A percentile compares a stretch with the other conserved stretches of the same genome.
Conservation (phyloP, 1,140 invertebrate genomes). For the Drosophila ananassae region DNA sequence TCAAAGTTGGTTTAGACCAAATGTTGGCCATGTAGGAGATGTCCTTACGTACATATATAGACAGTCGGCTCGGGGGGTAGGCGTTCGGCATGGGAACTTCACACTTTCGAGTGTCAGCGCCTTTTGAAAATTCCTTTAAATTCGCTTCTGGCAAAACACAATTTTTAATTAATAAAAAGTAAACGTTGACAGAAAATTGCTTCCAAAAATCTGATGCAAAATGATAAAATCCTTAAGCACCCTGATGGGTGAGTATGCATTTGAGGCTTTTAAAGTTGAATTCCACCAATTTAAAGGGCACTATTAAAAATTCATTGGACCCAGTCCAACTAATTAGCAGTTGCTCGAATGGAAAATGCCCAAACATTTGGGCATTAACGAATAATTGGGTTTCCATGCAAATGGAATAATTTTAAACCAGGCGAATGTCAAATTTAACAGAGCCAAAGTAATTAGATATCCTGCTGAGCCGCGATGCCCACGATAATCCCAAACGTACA, state of each 20-base stretch:
- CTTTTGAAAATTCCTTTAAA: constrained; percentile 23
- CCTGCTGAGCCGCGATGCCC: constrained; percentile 34
- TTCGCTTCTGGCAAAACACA: constrained; percentile 6
- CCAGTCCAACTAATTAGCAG: constrained; percentile 39
- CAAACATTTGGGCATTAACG: constrained; percentile 43
- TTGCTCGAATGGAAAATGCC: constrained; percentile 64
- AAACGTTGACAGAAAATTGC: constrained; percentile 58
- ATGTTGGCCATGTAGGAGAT: constrained; percentile 10
- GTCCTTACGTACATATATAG: constrained; percentile 4
- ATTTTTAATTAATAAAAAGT: constrained; percentile 74
- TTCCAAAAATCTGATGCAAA: constrained; percentile 4
- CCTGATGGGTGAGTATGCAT: constrained; percentile 11
- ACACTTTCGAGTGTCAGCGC: constrained; percentile 45
- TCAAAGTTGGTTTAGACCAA: constrained; percentile 31
- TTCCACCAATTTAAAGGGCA: constrained; percentile 8
- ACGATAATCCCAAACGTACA: neutral
- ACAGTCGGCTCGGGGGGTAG: neutral
- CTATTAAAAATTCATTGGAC: constrained; percentile 44
- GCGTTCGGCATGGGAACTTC: constrained; percentile 12
- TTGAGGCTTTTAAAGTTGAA: neutral
- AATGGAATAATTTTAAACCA: constrained; percentile 45
- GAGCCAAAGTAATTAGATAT: constrained; percentile 56
- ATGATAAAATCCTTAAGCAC: neutral
- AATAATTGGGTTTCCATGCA: constrained; percentile 64
- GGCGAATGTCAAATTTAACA: constrained; percentile 55